Percentiles rank a stretch among this genome's conserved stretches.
Conservation (phyloP, 2,888 invertebrate genomes). For the Leptinotarsa rubiginosa region DNA sequence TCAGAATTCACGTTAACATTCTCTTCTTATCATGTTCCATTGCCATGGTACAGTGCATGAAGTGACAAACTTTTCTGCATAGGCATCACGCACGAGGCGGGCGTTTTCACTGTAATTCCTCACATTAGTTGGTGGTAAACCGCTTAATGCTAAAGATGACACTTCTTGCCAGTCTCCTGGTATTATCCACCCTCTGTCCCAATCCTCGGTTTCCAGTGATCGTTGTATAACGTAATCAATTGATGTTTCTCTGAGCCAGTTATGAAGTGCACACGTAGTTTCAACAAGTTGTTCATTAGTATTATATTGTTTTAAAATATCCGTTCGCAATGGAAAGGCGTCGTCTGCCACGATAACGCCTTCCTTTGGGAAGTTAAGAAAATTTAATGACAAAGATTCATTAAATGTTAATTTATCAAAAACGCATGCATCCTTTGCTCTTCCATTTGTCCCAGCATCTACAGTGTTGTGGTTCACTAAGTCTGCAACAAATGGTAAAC, state of each 20-base stretch:
- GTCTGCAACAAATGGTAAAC: no score
- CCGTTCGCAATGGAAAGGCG: constrained; percentile 23
- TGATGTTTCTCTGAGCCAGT: constrained; percentile 18
- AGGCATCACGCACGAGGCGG: neutral
- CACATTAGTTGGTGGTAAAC: neutral
- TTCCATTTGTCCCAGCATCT: constrained; percentile 41
- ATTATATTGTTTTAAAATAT: constrained; percentile 14
- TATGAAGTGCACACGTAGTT: constrained; percentile 1
- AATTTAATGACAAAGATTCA: constrained; percentile 23
- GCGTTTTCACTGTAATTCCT: neutral
- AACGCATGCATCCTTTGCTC: constrained; percentile 48
- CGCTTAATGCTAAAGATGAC: neutral
- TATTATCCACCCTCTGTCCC: neutral
- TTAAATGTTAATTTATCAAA: constrained; percentile 41
- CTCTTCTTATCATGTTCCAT: neutral
- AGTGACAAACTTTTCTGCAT: neutral
- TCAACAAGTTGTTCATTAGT: constrained; percentile 16
- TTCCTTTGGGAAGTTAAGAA: constrained; percentile 25
- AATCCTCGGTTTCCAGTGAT: neutral
- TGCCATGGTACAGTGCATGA: neutral
- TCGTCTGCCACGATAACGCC: constrained; percentile 26
- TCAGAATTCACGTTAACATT: neutral
- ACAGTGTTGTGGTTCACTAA: no score
- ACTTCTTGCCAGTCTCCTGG: no score
- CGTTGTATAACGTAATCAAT: neutral